phyloP scores from a whole-genome alignment of 2,113 vertebrate species.

The Python bivittatus region DNA sequence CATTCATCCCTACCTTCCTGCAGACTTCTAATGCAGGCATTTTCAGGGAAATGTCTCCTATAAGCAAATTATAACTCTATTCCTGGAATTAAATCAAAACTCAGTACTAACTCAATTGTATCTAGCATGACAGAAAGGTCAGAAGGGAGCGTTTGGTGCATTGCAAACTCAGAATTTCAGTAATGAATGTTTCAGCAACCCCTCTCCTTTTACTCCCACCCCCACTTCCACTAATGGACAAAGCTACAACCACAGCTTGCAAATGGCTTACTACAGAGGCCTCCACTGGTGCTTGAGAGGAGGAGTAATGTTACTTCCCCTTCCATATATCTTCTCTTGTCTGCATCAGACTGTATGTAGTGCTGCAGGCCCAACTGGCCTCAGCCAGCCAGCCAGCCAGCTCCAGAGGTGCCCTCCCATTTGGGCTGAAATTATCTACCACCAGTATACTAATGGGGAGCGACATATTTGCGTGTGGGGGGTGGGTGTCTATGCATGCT shows the following conservation, averaged over 20 bases:
- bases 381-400: not conserved
- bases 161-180: not conserved
- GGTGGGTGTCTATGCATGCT: too few relatives aligned
- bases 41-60: slow-evolving; percentile 56
- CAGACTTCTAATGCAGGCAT: slow-evolving; percentile 3
- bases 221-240: not conserved
- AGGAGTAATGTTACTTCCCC: not conserved
- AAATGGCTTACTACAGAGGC: slow-evolving; percentile 18
- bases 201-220: not conserved
- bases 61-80: slow-evolving; percentile 65
- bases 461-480: not conserved
- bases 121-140: slow-evolving; percentile 65
- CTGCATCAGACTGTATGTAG: not conserved
- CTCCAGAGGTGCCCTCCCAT: not conserved
- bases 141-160: slow-evolving; percentile 37
- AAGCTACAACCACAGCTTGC: slow-evolving; percentile 12
- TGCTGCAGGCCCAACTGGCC: not conserved
- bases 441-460: not conserved
- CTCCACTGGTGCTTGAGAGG: not conserved
- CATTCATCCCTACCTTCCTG: not conserved
- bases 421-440: not conserved
- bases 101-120: slow-evolving; percentile 64
- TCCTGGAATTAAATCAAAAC: slow-evolving; percentile 70
- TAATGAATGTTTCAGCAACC: not conserved
- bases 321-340: not conserved